Conservation (phyloP, 2,888 invertebrate genomes). For the Phyllotreta cruciferae region DNA sequence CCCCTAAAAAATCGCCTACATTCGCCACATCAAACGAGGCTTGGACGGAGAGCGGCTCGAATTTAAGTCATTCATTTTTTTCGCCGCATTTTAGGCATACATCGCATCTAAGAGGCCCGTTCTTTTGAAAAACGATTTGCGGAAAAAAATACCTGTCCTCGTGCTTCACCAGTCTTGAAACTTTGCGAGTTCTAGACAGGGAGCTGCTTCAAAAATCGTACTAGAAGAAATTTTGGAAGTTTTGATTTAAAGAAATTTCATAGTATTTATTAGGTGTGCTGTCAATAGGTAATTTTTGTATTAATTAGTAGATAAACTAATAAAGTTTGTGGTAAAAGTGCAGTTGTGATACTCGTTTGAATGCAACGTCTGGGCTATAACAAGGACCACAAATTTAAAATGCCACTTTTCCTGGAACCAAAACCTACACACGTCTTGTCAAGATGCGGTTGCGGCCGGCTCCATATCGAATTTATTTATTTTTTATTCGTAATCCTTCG, state of each 20-base stretch:
- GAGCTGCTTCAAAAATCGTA: background rate
- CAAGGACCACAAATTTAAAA: slow-evolving; percentile 23
- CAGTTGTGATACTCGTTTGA: too few relatives aligned
- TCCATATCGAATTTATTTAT: slow-evolving; percentile 22
- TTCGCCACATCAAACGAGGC: slow-evolving; percentile 16
- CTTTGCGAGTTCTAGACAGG: slow-evolving; percentile 13
- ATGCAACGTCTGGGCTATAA: too few relatives aligned
- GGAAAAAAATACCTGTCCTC: slow-evolving; percentile 26
- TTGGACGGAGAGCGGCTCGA: slow-evolving; percentile 27
- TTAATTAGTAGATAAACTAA: too few relatives aligned
- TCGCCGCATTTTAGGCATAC: slow-evolving; percentile 22
- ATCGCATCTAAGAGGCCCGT: slow-evolving; percentile 26
- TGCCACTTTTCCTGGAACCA: slow-evolving; percentile 28
- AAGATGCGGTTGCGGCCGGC: slow-evolving; percentile 24
- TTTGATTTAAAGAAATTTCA: too few relatives aligned
- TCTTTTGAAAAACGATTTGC: slow-evolving; percentile 28
- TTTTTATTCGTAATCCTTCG: slow-evolving; percentile 16
- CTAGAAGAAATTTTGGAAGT: too few relatives aligned
- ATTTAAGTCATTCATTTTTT: slow-evolving; percentile 30
- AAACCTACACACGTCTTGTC: slow-evolving; percentile 26
- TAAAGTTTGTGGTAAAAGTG: too few relatives aligned
- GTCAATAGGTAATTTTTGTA: too few relatives aligned
- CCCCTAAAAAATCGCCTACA: slow-evolving; percentile 9
- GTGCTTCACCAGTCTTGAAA: slow-evolving; percentile 23
- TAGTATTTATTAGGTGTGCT: too few relatives aligned